Evolutionary conservation across 2,888 invertebrate genomes (phyloP).

Genomic region (Furcula furcula): DNA sequence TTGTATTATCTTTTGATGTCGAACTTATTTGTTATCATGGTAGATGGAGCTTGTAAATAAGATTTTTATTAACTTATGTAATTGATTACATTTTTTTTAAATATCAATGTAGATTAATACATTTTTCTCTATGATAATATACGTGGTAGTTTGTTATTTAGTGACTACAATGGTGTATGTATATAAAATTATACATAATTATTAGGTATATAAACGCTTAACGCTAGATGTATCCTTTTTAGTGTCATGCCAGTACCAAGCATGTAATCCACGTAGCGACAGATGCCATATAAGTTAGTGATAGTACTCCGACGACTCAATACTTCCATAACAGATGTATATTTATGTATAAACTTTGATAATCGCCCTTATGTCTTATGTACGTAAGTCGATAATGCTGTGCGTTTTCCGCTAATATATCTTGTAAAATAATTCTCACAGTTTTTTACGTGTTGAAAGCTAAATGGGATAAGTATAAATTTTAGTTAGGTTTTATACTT

Average conservation of each 20-base stretch:
- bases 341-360: background rate
- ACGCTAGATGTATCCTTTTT: slow-evolving; percentile 28
- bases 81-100: slow-evolving; percentile 23
- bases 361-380: background rate
- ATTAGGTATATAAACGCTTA: slow-evolving; percentile 44
- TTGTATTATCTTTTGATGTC: slow-evolving; percentile 39
- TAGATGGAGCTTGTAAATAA: slow-evolving; percentile 73
- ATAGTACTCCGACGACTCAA: slow-evolving; percentile 27
- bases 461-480: background rate
- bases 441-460: too few species aligned
- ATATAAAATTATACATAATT: slow-evolving; percentile 56
- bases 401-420: too few species aligned
- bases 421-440: too few species aligned
- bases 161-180: slow-evolving; percentile 65
- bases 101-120: slow-evolving; percentile 33
- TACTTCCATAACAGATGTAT: background rate
- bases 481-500: too few species aligned
- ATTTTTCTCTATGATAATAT: slow-evolving; percentile 49
- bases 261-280: slow-evolving; percentile 43
- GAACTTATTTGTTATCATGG: slow-evolving; percentile 54
- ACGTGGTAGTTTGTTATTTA: slow-evolving; percentile 76
- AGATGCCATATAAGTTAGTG: slow-evolving; percentile 32
- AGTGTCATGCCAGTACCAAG: slow-evolving; percentile 19
- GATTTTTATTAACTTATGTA: slow-evolving; percentile 71
- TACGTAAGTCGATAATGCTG: background rate